Conservation (phyloP, 2,797 vertebrate genomes). For the Acanthiza pusilla region DNA sequence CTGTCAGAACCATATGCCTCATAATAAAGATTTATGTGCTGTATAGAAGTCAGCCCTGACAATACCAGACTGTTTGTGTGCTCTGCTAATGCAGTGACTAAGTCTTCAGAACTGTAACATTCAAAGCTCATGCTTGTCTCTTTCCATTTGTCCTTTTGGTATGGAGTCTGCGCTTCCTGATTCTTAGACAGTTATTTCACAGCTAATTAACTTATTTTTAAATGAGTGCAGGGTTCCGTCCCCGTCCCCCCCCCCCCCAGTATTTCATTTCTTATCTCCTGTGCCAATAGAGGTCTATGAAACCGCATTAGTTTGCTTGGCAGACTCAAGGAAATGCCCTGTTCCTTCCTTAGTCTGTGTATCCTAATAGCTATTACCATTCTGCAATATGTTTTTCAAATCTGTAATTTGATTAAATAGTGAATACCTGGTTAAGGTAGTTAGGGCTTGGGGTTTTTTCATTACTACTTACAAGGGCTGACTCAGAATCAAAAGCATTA, state of each 20-base stretch:
- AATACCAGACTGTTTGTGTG: background rate
- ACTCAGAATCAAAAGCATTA: background rate
- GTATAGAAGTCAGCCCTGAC: background rate
- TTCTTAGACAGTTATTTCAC: background rate
- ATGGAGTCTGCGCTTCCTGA: background rate
- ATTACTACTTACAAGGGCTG: background rate
- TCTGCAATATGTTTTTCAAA: background rate
- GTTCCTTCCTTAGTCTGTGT: background rate
- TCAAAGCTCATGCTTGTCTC: background rate
- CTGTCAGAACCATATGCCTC: background rate
- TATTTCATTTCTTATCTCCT: background rate
- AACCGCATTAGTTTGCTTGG: background rate
- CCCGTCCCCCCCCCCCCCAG: accelerated
- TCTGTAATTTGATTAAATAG: background rate
- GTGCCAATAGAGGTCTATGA: background rate
- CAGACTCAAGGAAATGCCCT: background rate
- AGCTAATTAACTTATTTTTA: background rate
- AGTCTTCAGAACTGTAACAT: background rate
- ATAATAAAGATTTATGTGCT: background rate
- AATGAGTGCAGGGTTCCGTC: background rate
- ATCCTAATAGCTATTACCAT: background rate
- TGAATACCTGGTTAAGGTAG: background rate
- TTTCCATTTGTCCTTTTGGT: background rate
- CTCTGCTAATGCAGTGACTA: background rate
- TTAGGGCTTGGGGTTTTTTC: background rate